Evolutionary conservation across 2,797 vertebrate genomes (phyloP), one percentile per base, ranked within the genome.

Genomic region (Lepus townsendii): DNA sequence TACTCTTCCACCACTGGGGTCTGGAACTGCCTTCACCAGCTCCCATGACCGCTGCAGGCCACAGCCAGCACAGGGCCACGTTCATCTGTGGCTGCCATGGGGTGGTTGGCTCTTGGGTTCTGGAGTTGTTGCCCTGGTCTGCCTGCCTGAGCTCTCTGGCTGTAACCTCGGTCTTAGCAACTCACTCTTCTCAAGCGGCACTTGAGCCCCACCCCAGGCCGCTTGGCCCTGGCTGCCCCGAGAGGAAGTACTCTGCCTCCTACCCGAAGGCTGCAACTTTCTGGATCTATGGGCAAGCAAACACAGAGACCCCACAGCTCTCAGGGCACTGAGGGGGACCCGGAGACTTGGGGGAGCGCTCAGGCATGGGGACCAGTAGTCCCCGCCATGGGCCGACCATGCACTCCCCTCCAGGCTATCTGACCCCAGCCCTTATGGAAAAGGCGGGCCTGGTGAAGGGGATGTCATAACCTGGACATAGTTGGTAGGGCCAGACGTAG

Each of bases 131-230:
- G 26, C 35, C 27, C 54, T 7, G 65, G 50, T 24, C 2, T 47
- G 5, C 47, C 76, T 30, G 32, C 57, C 32, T 62, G n/a, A 82
- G 9, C 42, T 63, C 75, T 62, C 71, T 4, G 75, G 80, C 72
- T 66, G 35, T 11, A 38, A 17, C 57, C 30, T 7, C 3, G 0
- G 8, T 62, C 68, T 42, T 30, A 62, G 68, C 22, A 16, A 26
- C 20, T 71, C 1, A 19, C 54, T 30, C 30, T 27, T 54, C 22
- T 47, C 32, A 24, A 3, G 17, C 52, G 30, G n/a, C 32, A 68
- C 47, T 13, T 24, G 22, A 84, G 0, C 1, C 11, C 1, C 6
- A 1, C 16, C 16, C 26, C 4, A 1, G 22, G 6, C 38, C 30
- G 30, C 80, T 62, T 22, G 35, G 19, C 27, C 75, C 50, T 24